Conservation (phyloP, 2,797 vertebrate genomes). For the Anguilla megastoma region DNA sequence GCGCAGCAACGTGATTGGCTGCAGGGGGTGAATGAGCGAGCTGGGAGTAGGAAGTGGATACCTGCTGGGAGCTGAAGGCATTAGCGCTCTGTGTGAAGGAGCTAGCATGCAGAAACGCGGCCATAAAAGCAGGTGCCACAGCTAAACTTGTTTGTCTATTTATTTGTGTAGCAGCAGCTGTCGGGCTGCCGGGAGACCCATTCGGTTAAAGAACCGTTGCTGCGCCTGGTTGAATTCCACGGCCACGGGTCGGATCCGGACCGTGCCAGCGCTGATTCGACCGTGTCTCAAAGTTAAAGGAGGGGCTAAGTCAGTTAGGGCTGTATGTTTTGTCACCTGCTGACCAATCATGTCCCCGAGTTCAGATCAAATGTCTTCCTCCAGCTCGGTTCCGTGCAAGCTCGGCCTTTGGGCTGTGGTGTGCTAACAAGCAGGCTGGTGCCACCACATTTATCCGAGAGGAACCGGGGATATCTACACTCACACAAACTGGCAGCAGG, state of each 20-base stretch:
- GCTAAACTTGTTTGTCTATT: neutral
- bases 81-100: neutral
- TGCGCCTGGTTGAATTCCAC: too few species aligned
- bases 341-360: neutral
- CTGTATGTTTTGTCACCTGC: neutral
- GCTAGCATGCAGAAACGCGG: neutral
- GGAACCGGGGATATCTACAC: too few species aligned
- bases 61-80: neutral
- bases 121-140: neutral
- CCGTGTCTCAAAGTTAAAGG: neutral
- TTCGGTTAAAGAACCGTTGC: neutral
- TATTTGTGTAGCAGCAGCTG: neutral
- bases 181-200: neutral
- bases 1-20: neutral
- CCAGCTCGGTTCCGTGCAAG: neutral
- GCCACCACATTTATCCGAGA: neutral
- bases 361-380: neutral
- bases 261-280: too few species aligned
- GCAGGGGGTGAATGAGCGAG: slow-evolving; percentile 2
- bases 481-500: too few species aligned
- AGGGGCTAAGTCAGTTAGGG: neutral
- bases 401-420: too few species aligned
- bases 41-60: neutral
- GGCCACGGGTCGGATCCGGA: too few species aligned
- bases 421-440: neutral